Conservation (phyloP, 2,797 vertebrate genomes). For the Stomatorhinus walkeri region DNA sequence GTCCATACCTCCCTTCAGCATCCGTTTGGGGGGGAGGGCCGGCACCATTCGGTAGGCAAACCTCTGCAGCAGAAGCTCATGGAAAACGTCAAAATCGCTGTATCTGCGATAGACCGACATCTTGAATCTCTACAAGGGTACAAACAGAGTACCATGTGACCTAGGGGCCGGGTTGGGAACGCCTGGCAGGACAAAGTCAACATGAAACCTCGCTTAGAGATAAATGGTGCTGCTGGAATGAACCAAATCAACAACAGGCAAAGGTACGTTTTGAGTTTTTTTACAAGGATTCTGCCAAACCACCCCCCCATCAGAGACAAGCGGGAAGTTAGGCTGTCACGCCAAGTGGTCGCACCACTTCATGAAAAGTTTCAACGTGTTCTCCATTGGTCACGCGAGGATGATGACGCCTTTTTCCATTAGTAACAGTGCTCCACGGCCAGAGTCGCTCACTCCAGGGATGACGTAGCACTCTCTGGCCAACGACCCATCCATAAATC, state of each 20-base stretch:
- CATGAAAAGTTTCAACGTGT: background rate
- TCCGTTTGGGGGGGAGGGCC: constrained; percentile 84
- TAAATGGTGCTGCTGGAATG: background rate
- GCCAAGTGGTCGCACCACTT: background rate
- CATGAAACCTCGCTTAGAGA: background rate
- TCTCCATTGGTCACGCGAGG: background rate
- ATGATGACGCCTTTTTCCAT: background rate
- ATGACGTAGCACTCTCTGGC: background rate
- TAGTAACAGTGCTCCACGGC: background rate
- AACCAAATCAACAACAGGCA: background rate
- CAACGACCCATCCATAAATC: background rate
- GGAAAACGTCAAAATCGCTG: constrained; percentile 93
- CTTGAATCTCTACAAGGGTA: constrained; percentile 66
- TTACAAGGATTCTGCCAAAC: background rate
- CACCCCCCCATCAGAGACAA: background rate
- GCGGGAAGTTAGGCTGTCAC: background rate
- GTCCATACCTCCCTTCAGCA: constrained; percentile 82
- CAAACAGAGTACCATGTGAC: background rate
- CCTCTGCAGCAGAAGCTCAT: constrained; percentile 84
- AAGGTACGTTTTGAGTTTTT: too few species aligned
- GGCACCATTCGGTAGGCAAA: constrained; percentile 91
- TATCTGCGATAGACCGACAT: constrained; percentile 85
- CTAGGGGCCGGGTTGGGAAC: background rate
- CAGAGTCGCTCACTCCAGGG: background rate
- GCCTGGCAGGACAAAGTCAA: background rate